Evolutionary conservation across 2,113 vertebrate genomes (phyloP).

Genomic region (Melanostigma gelatinosum): DNA sequence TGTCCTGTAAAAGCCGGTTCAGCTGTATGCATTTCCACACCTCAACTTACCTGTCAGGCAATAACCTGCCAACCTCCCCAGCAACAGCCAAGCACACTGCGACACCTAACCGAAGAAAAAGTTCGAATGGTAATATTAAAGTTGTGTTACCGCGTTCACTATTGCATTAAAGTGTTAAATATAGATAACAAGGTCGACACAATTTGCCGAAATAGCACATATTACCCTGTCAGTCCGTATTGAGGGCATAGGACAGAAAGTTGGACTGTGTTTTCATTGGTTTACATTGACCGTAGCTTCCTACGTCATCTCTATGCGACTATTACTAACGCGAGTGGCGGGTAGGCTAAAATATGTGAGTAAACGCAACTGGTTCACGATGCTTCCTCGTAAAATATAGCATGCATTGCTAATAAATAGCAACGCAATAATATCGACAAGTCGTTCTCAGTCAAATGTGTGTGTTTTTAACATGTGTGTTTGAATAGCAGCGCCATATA

Average conservation of each 20-base stretch:
- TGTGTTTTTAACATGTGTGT: neutral
- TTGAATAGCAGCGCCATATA: too few species aligned
- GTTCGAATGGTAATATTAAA: neutral
- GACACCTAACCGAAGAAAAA: neutral
- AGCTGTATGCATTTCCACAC: rapidly evolving
- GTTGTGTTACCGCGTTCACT: neutral
- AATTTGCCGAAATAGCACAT: rapidly evolving
- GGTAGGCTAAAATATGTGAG: conserved; percentile 39
- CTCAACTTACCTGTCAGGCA: conserved; percentile 20
- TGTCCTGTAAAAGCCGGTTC: neutral
- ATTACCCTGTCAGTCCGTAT: rapidly evolving
- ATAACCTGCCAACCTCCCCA: neutral
- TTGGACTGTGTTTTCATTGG: conserved; percentile 14
- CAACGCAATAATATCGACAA: rapidly evolving
- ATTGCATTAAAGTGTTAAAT: rapidly evolving
- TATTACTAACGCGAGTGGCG: neutral
- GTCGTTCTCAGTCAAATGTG: rapidly evolving
- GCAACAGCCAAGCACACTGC: neutral
- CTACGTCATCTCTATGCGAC: conserved; percentile 33
- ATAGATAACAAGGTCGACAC: rapidly evolving
- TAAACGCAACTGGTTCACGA: neutral
- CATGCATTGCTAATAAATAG: neutral
- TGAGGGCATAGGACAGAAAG: neutral
- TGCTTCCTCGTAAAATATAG: rapidly evolving
- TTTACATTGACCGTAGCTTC: rapidly evolving